Conservation (phyloP, 2,888 invertebrate genomes). For the Nemotelus nigrinus region DNA sequence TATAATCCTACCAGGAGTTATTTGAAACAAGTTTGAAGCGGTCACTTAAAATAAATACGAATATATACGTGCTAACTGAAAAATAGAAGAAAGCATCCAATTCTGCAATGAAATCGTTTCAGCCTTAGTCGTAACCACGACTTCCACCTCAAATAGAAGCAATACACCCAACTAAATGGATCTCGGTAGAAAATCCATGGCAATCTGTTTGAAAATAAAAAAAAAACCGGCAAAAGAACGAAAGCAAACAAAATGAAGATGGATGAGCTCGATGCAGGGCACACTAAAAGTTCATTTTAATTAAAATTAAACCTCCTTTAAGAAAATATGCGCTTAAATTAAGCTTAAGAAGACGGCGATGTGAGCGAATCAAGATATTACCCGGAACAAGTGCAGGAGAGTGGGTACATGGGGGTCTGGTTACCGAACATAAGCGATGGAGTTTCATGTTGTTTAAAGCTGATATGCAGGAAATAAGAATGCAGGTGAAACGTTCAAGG, state of each 20-base stretch:
- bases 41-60: slow-evolving; percentile 37
- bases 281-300: slow-evolving; percentile 51
- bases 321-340: slow-evolving; percentile 51
- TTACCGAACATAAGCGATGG: slow-evolving; percentile 9
- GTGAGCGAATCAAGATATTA: neutral
- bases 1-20: slow-evolving; percentile 21
- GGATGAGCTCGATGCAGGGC: slow-evolving; percentile 47
- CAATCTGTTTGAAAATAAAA: slow-evolving; percentile 21
- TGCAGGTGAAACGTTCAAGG: slow-evolving; percentile 18
- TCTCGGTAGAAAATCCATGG: slow-evolving; percentile 8
- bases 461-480: slow-evolving; percentile 24
- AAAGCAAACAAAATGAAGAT: slow-evolving; percentile 49
- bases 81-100: neutral
- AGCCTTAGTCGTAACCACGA: neutral
- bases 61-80: slow-evolving; percentile 18
- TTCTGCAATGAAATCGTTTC: neutral
- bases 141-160: slow-evolving; percentile 1
- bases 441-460: slow-evolving; percentile 19
- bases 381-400: slow-evolving; percentile 26
- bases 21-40: slow-evolving; percentile 27
- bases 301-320: slow-evolving; percentile 51
- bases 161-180: slow-evolving; percentile 20
- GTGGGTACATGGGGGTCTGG: slow-evolving; percentile 2
- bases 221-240: slow-evolving; percentile 34
- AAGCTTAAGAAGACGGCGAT: slow-evolving; percentile 44